These are phyloP conservation scores for Hippoglossus stenolepis DNA, from an alignment of 2,113 vertebrate species.

Conservation along the genomic window DNA sequence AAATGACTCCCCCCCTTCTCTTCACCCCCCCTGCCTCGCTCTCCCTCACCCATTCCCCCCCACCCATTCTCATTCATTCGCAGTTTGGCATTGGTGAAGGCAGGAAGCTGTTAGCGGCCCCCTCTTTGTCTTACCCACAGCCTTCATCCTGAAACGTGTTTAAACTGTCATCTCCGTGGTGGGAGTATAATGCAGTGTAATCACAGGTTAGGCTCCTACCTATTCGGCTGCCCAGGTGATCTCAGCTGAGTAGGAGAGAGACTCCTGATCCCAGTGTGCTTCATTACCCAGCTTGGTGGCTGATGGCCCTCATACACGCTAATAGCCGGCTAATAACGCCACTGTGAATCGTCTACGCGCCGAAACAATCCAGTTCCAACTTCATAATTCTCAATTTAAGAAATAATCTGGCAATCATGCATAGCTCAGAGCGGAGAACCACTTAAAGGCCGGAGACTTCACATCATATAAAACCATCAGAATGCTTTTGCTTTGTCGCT, in stretches of 20 bases:
- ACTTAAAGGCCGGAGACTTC: constrained; percentile 31
- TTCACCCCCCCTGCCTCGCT: constrained; percentile 8
- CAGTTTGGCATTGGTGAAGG: constrained; percentile 52
- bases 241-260: constrained; percentile 61
- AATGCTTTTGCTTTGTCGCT: constrained; percentile 39
- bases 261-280: constrained; percentile 65
- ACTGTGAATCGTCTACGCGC: constrained; percentile 31
- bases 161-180: constrained; percentile 62
- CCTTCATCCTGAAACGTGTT: constrained; percentile 67
- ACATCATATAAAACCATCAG: constrained; percentile 20
- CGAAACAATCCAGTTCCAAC: constrained; percentile 50
- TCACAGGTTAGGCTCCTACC: constrained; percentile 83
- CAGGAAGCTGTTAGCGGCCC: constrained; percentile 59
- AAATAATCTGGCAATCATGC: constrained; percentile 46
- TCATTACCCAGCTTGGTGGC: constrained; percentile 70
- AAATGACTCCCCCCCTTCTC: constrained; percentile 49
- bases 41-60: constrained; percentile 17
- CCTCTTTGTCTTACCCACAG: constrained; percentile 69
- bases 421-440: constrained; percentile 41
- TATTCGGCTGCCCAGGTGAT: constrained; percentile 77
- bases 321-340: constrained; percentile 67
- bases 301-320: constrained; percentile 63
- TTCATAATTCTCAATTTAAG: constrained; percentile 58
- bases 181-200: constrained; percentile 77
- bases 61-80: constrained; percentile 62